Evolutionary conservation across 2,888 invertebrate species (phyloP), one percentile per base, ranked within the genome.

Genomic region (Calameuta filiformis): DNA sequence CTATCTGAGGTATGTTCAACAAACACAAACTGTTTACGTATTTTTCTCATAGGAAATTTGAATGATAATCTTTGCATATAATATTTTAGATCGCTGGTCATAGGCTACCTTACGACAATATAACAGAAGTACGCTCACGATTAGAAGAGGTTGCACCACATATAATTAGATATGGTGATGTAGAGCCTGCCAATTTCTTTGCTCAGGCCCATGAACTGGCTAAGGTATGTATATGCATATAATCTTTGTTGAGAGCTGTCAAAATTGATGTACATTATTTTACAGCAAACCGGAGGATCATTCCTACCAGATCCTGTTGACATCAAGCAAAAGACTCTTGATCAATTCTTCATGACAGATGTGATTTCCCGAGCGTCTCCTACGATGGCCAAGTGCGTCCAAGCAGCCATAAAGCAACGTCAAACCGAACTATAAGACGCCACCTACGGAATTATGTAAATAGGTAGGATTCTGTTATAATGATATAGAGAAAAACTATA

Each of bases 381-480:
- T 81, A 99, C 99, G 75, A 99, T 99, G 99, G 98, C 99, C 75
- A 98, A 98, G 92, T 99, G 99, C 92, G 96, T 99, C 83, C 96
- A 97, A 88, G 98, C 99, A 23, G 97, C 96, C 3, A 93, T 95
- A 84, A 97, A 97, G 91, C 96, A 96, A 87, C 88, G 85, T 75
- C 85, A 89, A 80, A 82, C 76, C 35, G 71, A 75, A 68, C 68
- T 78, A 73, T 78, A 73, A 74, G 12, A 69, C 35, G 77, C 75
- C 71, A 31, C 31, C 3, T 78, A 76, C 56, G 75, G 75, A 35
- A 73, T 81, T 83, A 80, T 83, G 83, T 85, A 84, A 81, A 84
- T 84, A 85, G 81, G 69, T 84, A 83, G 82, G 80, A 84, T 81
- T 83, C 82, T 85, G 83, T 85, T 85, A 81, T 81, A 80, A 80